These are phyloP conservation scores for Centropus bengalensis DNA, from an alignment of 2,113 vertebrate species.

Conservation along the genomic window DNA sequence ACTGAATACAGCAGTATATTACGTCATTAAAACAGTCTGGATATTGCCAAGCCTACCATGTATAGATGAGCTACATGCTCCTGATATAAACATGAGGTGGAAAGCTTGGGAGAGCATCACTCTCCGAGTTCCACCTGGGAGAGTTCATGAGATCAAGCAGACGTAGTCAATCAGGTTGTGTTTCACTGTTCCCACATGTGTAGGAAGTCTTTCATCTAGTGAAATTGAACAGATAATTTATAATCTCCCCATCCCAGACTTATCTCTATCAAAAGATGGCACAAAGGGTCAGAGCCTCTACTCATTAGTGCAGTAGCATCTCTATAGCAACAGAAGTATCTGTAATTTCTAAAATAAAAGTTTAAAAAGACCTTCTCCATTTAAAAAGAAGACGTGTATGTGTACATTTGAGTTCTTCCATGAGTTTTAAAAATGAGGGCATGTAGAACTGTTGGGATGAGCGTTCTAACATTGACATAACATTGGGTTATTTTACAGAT, in stretches of 20 bases:
- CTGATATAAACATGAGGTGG: not conserved
- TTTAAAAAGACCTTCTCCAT: not conserved
- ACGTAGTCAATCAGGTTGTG: not conserved
- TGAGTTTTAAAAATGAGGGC: not conserved
- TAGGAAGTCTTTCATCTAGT: not conserved
- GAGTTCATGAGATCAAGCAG: not conserved
- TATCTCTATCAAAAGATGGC: not conserved
- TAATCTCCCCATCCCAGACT: not conserved
- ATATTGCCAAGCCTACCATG: not conserved
- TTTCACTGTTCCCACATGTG: not conserved
- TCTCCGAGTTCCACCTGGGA: not conserved
- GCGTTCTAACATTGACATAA: not conserved
- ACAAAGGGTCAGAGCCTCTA: not conserved
- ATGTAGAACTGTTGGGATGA: not conserved
- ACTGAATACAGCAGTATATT: not conserved
- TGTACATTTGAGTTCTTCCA: not conserved
- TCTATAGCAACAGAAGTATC: not conserved
- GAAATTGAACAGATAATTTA: not conserved
- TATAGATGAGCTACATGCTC: not conserved
- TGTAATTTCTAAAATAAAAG: not conserved
- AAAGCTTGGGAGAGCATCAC: not conserved
- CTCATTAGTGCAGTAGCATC: not conserved
- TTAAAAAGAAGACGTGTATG: not conserved
- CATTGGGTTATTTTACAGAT: not conserved
- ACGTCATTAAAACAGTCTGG: not conserved